Evolutionary conservation across 2,888 invertebrate genomes (phyloP), one percentile per base, ranked within the genome.

Genomic region (Crematogaster levior): DNA sequence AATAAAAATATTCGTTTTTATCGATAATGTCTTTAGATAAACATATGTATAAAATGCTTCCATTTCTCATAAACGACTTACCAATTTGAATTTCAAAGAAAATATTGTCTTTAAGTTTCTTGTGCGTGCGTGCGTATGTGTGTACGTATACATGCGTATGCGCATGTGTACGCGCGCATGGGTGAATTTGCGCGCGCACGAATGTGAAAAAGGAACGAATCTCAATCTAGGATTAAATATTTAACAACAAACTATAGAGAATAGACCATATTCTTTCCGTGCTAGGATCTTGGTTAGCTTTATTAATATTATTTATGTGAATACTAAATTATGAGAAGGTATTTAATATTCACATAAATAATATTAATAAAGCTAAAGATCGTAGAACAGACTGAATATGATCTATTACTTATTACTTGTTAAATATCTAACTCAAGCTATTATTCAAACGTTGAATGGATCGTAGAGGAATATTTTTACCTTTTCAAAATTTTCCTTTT

Each of bases 401-500:
- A n/a, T n/a, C n/a, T n/a, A n/a, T n/a, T n/a, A n/a, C n/a, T n/a
- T n/a, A n/a, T n/a, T n/a, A n/a, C n/a, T n/a, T n/a, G n/a, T 34
- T 34, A 34, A 27, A 56, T 18, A 53, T 53, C 51, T 70, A 46
- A 30, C 60, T 63, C 34, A 37, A 63, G 4, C 18, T 61, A 61
- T 21, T 61, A n/a, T n/a, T n/a, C n/a, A 61, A 37, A 48, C 10
- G 18, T 24, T 51, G 9, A 66, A 77, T 74, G 68, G 53, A 51
- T 27, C 63, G 72, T 51, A 79, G 53, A 79, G 18, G 40, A 92
- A 90, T 90, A 90, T 91, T 89, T 93, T 94, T 95, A 97, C 97
- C 96, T 96, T 96, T 91, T 97, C 96, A 93, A 96, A 96, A 87
- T 95, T 95, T 89, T 96, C 95, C 91, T 95, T 95, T 88, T 96